Evolutionary conservation across 2,888 invertebrate species (phyloP), one percentile per base, ranked within the genome.

Genomic region (Lysandra coridon): DNA sequence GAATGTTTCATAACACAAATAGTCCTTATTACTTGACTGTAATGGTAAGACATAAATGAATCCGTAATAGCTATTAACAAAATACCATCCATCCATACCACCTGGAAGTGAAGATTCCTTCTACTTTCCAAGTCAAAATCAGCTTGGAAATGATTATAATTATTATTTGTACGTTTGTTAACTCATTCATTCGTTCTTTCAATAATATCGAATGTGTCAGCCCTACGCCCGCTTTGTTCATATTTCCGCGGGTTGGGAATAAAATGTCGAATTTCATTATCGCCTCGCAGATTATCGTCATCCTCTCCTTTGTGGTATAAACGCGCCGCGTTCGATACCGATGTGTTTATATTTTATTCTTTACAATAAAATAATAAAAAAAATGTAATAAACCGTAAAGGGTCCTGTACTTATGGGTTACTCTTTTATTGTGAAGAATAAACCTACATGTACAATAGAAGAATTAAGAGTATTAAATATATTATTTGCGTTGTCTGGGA

Each of bases 241-340:
- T 57, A 76, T 76, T 76, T 76, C 30, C 76, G 76, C 53, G 49
- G 49, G 30, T 57, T 76, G 33, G 33, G 33, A 76, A 76, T 76
- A 76, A 76, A 76, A 57, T 53, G 57, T 76, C 57, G 76, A 76
- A 76, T 76, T 57, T 76, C 76, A 57, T 76, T 57, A 76, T 57
- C 76, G 76, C 76, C 30, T 57, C 57, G 17, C 76, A 57, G 57
- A 57, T 76, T 76, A 76, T 76, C 76, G 53, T 33, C 30, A 44
- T 33, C 33, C 33, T 33, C 30, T 53, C 53, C 49, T 76, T 53
- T 69, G 69, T 69, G 33, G 33, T 69, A 69, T 64, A 64, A 64
- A 33, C n/a, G 17, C 17, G 69, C 69, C 33, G 33, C 69, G 64
- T 33, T 64, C 69, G 33, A 69, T 69, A 37, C 69, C 69, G 5